Evolutionary conservation across 1,140 invertebrate genomes (phyloP).

Genomic region (Zaprionus camerounensis): DNA sequence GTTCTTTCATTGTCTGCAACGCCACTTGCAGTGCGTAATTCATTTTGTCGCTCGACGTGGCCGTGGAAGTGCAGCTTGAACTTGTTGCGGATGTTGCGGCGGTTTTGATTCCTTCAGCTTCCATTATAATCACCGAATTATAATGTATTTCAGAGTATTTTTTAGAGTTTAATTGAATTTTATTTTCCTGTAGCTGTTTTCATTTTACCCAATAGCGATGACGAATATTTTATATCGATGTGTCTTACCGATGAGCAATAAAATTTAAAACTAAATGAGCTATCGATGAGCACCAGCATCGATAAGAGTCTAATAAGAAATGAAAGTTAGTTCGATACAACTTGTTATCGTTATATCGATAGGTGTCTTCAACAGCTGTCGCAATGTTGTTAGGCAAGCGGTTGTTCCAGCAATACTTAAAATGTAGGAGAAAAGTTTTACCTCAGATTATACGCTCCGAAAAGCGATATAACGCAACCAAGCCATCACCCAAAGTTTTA

Average conservation of each 20-base stretch:
- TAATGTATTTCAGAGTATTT: neutral
- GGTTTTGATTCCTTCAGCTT: constrained; percentile 31
- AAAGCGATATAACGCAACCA: constrained; percentile 13
- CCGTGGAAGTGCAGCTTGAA: constrained; percentile 1
- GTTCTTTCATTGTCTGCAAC: constrained; percentile 91
- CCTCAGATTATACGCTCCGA: neutral
- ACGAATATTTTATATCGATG: constrained; percentile 29
- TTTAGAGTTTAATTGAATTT: neutral
- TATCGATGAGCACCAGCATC: neutral
- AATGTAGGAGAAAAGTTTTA: constrained; percentile 64
- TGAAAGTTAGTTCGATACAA: neutral
- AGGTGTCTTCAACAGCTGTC: constrained; percentile 33
- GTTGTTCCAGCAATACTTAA: constrained; percentile 54
- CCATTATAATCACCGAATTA: constrained; percentile 33
- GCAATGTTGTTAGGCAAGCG: constrained; percentile 50
- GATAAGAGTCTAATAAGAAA: neutral
- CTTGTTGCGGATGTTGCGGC: neutral
- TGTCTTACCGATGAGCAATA: constrained; percentile 7
- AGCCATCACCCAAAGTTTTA: constrained; percentile 74
- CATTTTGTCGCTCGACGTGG: constrained; percentile 53
- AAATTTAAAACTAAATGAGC: neutral
- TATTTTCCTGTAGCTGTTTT: constrained; percentile 19
- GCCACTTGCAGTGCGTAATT: constrained; percentile 89
- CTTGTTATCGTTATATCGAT: neutral
- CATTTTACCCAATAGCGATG: constrained; percentile 28